Base-by-base conservation (phyloP, 2,797 vertebrate species). In the Sebastes kiyomatsui region DNA sequence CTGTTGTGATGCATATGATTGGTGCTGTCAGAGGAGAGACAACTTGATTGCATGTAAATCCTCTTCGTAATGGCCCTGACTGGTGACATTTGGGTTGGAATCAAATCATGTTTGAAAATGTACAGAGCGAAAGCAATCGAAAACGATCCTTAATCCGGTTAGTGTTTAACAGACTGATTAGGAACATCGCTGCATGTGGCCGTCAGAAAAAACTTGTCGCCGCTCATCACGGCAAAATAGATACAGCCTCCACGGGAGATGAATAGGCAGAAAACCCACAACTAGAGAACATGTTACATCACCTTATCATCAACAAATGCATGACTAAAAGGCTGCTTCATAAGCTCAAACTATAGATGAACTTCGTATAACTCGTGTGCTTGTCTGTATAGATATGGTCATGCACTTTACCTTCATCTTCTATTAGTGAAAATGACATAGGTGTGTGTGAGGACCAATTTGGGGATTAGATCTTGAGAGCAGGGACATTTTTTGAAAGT, bases 1-100 rank as follows among this genome's bases (percentile, higher is more conserved):
- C 13, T 13, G 22, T 58, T 79, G 35, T 67, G 73, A 79, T 38
- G 23, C 7, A 5, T 68, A 68, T 2, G 11, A 61, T 52, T 62
- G 67, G n/a, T 27, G 46, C 27, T 62, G 60, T 79, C 68, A 62
- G 58, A 49, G 22, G 11, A 62, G 25, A 73, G 65, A 66, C 65
- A 55, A 74, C 56, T 54, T 78, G 82, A 79, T 61, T 72, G 78
- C 67, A 22, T 78, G 77, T 72, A 80, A 89, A 90, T 87, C 79
- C 62, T 72, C 67, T 72, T 67, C n/a, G 33, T 72, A 71, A 82
- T 67, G 61, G 65, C 72, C 58, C 42, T 16, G 60, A 73, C 64
- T 71, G 77, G 61, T 83, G 72, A 69, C 73, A 80, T 83, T 75
- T 66, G 61, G 55, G 27, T 58, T 71, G 14, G 25, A 72, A 67